These are phyloP conservation scores for Hipparchia semele DNA, from an alignment of 2,888 invertebrate genomes.

Conservation along the genomic window DNA sequence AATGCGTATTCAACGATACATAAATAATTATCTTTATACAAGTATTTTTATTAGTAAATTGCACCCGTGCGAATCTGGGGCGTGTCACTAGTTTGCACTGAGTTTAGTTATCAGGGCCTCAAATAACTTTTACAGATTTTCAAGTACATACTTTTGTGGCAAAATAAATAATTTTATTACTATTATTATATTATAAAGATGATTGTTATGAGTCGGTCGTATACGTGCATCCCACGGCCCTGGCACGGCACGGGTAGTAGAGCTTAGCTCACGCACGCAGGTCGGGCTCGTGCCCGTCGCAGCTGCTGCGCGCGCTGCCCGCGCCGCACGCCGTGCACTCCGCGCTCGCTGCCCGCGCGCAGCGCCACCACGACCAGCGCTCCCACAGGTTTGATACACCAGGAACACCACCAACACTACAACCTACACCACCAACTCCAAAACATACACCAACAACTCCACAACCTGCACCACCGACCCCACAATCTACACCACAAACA, in stretches of 20 bases:
- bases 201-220: slow-evolving; percentile 12
- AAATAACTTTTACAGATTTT: too few relatives aligned
- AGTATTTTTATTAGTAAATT: too few relatives aligned
- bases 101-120: too few relatives aligned
- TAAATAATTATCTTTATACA: neutral
- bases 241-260: slow-evolving; percentile 28
- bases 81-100: too few relatives aligned
- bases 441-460: neutral
- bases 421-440: neutral
- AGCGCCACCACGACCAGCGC: slow-evolving; percentile 30
- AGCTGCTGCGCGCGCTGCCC: slow-evolving; percentile 89
- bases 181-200: too few relatives aligned
- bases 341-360: slow-evolving; percentile 29
- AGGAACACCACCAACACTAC: slow-evolving; percentile 62
- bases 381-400: slow-evolving; percentile 69
- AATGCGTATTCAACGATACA: slow-evolving; percentile 1
- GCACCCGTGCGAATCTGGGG: too few relatives aligned
- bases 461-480: too few relatives aligned
- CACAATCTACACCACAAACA: too few relatives aligned
- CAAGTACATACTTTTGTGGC: too few relatives aligned
- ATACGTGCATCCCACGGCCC: slow-evolving; percentile 11
- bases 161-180: too few relatives aligned
- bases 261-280: slow-evolving; percentile 68
- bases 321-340: slow-evolving; percentile 33
- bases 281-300: slow-evolving; percentile 96